Percentiles rank a stretch among this genome's conserved stretches.
These are phyloP conservation scores for Lasiurus borealis DNA, from an alignment of 2,113 vertebrate genomes.

Conservation along the genomic window DNA sequence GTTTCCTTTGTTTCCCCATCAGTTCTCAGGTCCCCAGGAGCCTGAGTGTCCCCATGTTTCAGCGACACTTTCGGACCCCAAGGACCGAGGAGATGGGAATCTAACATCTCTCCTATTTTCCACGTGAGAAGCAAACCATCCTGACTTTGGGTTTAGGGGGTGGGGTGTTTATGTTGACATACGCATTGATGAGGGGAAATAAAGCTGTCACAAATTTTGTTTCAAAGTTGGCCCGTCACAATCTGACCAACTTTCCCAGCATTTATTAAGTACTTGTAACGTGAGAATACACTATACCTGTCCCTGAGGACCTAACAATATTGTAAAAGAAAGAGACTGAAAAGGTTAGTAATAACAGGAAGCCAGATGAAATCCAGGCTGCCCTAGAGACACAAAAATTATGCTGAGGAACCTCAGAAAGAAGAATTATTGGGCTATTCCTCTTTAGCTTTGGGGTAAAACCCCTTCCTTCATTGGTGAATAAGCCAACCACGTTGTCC, in stretches of 20 bases:
- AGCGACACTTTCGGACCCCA: not conserved
- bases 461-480: not conserved
- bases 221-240: not conserved
- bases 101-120: not conserved
- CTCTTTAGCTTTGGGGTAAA: not conserved
- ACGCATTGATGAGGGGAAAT: not conserved
- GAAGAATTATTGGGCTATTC: not conserved
- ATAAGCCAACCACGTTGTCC: not conserved
- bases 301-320: not conserved
- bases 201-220: not conserved
- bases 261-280: not conserved
- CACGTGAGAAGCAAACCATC: not conserved
- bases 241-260: not conserved
- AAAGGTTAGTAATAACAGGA: not conserved
- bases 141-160: not conserved
- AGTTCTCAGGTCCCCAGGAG: not conserved
- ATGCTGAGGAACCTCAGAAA: not conserved
- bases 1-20: not conserved
- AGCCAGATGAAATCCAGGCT: not conserved
- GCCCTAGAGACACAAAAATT: not conserved
- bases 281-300: not conserved
- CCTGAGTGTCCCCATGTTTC: slow-evolving; percentile 24
- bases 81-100: not conserved
- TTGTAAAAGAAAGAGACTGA: not conserved
- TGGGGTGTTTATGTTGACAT: not conserved